phyloP scores from a whole-genome alignment of 1,140 invertebrate species.

The Hycleus cichorii region DNA sequence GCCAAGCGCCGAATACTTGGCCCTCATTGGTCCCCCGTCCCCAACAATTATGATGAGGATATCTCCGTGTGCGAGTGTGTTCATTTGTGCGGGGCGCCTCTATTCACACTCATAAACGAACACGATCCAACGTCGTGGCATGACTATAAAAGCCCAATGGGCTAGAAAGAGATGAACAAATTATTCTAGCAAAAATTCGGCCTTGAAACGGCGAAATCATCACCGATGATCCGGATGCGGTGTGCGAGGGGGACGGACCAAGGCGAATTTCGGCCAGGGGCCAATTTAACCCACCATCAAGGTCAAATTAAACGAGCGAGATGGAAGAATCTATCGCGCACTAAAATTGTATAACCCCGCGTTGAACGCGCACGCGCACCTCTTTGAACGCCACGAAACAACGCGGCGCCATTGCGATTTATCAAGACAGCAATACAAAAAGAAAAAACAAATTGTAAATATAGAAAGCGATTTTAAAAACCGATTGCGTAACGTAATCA shows the following conservation, averaged over 20 bases:
- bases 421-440: too few relatives aligned
- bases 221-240: neutral
- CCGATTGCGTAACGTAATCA: too few relatives aligned
- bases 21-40: conserved; percentile 17
- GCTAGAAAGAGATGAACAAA: neutral
- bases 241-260: neutral
- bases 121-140: conserved; percentile 13
- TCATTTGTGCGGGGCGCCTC: neutral
- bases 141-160: neutral
- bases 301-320: neutral
- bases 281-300: neutral
- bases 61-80: neutral
- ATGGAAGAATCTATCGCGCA: too few relatives aligned
- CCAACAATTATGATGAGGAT: neutral
- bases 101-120: conserved; percentile 7
- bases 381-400: too few relatives aligned
- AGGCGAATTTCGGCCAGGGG: neutral
- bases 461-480: too few relatives aligned
- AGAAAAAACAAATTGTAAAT: too few relatives aligned
- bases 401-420: too few relatives aligned
- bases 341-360: too few relatives aligned
- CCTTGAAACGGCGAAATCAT: conserved; percentile 13
- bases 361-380: too few relatives aligned
- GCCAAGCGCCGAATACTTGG: conserved; percentile 18
- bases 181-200: conserved; percentile 9